Percentiles rank a stretch among this genome's conserved stretches.
Conservation (phyloP, 2,797 vertebrate species). For the Columba guinea region DNA sequence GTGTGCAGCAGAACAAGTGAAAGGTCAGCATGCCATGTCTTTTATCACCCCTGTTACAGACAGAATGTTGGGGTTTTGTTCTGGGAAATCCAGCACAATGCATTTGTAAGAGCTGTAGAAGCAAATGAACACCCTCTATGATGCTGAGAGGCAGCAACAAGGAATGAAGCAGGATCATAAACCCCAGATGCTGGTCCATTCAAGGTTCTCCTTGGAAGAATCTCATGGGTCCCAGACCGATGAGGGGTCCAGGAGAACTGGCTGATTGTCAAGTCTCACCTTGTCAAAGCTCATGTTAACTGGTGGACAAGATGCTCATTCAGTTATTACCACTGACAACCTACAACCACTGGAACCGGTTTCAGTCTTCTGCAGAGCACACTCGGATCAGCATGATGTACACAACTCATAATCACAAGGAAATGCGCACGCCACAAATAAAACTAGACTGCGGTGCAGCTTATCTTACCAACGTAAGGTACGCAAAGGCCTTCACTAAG, state of each 20-base stretch:
- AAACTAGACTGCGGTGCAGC: neutral
- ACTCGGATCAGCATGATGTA: too few relatives aligned
- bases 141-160: neutral
- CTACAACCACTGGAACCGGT: too few relatives aligned
- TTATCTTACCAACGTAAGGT: neutral
- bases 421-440: accelerated
- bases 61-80: too few relatives aligned
- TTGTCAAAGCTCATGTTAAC: neutral
- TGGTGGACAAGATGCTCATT: accelerated
- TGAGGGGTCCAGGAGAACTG: neutral
- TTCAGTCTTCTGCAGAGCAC: neutral
- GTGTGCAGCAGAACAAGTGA: neutral
- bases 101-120: neutral
- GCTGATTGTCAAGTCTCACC: neutral
- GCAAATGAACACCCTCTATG: neutral
- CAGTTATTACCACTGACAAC: neutral
- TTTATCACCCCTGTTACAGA: neutral
- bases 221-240: neutral
- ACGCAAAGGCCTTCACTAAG: neutral
- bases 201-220: neutral
- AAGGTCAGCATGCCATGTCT: neutral
- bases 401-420: neutral
- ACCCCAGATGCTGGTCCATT: neutral
- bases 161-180: neutral
- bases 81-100: neutral